phyloP scores from a whole-genome alignment of 1,140 invertebrate species.

The Harlomillsia oculata region DNA sequence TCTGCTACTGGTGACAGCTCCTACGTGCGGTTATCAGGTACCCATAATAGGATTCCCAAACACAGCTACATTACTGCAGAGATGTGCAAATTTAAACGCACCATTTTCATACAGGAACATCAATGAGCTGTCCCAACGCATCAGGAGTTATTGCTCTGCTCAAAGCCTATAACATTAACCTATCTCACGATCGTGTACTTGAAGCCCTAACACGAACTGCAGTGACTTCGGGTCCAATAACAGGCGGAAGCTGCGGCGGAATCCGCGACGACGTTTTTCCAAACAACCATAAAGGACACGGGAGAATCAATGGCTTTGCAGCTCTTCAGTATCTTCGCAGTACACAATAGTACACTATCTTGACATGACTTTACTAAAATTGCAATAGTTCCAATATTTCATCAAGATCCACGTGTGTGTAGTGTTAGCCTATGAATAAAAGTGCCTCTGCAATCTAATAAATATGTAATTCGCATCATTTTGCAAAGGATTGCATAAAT shows the following conservation, averaged over 20 bases:
- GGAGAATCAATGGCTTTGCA: not conserved
- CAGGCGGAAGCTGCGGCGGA: not conserved
- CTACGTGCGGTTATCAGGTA: not conserved
- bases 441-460: too few relatives aligned
- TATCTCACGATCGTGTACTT: not conserved
- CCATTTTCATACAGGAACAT: not conserved
- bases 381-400: too few relatives aligned
- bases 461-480: too few relatives aligned
- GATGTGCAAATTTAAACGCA: too few relatives aligned
- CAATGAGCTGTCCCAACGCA: not conserved
- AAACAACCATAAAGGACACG: conserved; percentile 6
- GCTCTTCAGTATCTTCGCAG: too few relatives aligned
- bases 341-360: too few relatives aligned
- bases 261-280: not conserved
- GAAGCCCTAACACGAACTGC: not conserved
- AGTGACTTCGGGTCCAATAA: not conserved
- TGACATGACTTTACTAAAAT: too few relatives aligned
- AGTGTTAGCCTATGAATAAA: too few relatives aligned
- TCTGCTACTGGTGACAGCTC: not conserved
- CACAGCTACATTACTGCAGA: not conserved
- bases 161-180: not conserved
- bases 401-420: too few relatives aligned
- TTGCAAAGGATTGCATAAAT: too few relatives aligned
- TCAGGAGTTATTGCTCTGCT: not conserved
- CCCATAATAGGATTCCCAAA: not conserved